A percentile compares a stretch with the other conserved stretches of the same genome.
phyloP scores from a whole-genome alignment of 2,113 vertebrate species.

The Sphyrna mokarran region DNA sequence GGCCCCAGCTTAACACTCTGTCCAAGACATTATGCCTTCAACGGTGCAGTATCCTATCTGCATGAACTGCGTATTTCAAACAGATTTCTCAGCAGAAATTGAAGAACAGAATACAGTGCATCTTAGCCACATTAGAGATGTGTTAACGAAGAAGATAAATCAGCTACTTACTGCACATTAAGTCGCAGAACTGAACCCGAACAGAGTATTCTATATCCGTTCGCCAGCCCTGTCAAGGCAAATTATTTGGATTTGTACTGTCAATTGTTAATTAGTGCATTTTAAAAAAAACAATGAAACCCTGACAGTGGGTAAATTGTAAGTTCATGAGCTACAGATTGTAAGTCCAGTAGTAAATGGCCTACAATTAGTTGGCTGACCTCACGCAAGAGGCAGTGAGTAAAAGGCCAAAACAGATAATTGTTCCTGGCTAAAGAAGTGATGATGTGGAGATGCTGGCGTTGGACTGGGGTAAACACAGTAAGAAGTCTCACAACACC shows the following conservation, averaged over 20 bases:
- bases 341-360: background rate
- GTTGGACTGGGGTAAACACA: too few species aligned
- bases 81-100: background rate
- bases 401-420: background rate
- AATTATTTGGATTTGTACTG: background rate
- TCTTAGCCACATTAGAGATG: too few species aligned
- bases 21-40: background rate
- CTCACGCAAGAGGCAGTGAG: background rate
- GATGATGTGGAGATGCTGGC: background rate
- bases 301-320: background rate
- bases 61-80: background rate
- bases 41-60: background rate
- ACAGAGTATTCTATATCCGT: slow-evolving; percentile 56
- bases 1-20: background rate
- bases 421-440: background rate
- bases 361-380: background rate
- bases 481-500: too few species aligned
- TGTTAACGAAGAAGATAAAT: background rate
- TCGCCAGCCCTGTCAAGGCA: slow-evolving; percentile 50
- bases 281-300: background rate
- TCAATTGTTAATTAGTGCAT: background rate
- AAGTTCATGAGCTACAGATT: background rate
- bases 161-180: slow-evolving; percentile 50
- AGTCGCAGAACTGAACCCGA: slow-evolving; percentile 50
- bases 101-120: background rate